Conservation (phyloP, 92 coral and sea anemone genomes). For the Phymanthus crucifer region DNA sequence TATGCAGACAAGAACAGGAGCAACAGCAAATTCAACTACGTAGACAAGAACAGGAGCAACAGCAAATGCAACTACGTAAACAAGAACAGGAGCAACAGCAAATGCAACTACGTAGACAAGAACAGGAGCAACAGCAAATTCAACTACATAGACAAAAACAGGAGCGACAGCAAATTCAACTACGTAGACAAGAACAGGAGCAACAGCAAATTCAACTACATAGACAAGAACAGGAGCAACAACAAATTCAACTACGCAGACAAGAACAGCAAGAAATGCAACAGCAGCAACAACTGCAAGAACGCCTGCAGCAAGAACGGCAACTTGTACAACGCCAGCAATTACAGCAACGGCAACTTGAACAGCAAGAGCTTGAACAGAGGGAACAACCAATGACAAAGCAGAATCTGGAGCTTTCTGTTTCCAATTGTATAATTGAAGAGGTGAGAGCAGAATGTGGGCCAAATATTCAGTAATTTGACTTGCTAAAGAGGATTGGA, state of each 20-base stretch:
- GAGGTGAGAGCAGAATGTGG: constrained; percentile 41
- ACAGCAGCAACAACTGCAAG: neutral
- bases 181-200: constrained; percentile 4
- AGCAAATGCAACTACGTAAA: constrained; percentile 4
- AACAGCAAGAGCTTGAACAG: constrained; percentile 6
- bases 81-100: constrained; percentile 14
- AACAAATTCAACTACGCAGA: constrained; percentile 15
- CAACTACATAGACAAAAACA: constrained; percentile 26
- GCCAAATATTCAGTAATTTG: neutral
- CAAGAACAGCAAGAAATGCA: constrained; percentile 3
- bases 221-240: constrained; percentile 7
- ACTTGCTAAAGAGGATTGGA: neutral
- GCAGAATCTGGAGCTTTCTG: constrained; percentile 47
- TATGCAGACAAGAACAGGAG: constrained; percentile 13
- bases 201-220: too few relatives aligned
- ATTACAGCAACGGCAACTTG: constrained; percentile 12
- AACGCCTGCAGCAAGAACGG: neutral
- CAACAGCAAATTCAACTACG: neutral
- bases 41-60: constrained; percentile 7
- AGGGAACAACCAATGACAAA: constrained; percentile 18
- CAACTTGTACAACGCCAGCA: constrained; percentile 23
- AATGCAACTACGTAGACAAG: constrained; percentile 1
- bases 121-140: constrained; percentile 7
- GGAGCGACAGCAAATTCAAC: constrained; percentile 34
- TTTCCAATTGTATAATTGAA: constrained; percentile 57